Conservation (phyloP, 2,113 vertebrate species). For the Ceuthmochares aereus region DNA sequence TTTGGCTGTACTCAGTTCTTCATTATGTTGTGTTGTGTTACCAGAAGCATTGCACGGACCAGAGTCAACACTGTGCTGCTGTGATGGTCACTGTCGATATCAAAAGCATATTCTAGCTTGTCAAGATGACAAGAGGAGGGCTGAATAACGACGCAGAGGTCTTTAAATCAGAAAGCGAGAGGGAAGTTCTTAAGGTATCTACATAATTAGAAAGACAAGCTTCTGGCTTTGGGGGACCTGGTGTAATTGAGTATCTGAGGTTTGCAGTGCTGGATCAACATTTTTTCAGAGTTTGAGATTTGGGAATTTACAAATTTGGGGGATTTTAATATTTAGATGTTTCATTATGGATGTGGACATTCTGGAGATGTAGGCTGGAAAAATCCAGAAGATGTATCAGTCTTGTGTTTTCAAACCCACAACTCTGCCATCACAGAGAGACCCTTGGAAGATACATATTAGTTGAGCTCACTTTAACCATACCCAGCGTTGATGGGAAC, state of each 20-base stretch:
- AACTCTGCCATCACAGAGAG: neutral
- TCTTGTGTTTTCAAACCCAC: neutral
- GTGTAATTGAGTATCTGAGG: neutral
- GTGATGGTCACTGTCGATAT: neutral
- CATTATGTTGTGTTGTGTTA: neutral
- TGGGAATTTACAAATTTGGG: neutral
- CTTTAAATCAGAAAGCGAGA: neutral
- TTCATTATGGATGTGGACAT: neutral
- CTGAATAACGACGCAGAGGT: neutral
- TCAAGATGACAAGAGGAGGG: neutral
- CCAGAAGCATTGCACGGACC: neutral
- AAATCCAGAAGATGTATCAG: neutral
- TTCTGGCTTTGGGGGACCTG: neutral
- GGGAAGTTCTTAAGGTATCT: neutral
- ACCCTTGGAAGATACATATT: rapidly evolving
- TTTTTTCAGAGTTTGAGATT: neutral
- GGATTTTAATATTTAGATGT: neutral
- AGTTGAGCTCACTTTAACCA: neutral
- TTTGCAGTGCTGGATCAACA: neutral
- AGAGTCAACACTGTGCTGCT: neutral
- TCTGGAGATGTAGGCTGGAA: neutral
- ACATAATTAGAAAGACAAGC: neutral
- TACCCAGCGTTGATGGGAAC: neutral
- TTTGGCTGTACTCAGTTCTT: neutral
- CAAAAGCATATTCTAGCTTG: neutral